Base-by-base conservation (phyloP, 2,797 vertebrate species). In the Balearica regulorum region DNA sequence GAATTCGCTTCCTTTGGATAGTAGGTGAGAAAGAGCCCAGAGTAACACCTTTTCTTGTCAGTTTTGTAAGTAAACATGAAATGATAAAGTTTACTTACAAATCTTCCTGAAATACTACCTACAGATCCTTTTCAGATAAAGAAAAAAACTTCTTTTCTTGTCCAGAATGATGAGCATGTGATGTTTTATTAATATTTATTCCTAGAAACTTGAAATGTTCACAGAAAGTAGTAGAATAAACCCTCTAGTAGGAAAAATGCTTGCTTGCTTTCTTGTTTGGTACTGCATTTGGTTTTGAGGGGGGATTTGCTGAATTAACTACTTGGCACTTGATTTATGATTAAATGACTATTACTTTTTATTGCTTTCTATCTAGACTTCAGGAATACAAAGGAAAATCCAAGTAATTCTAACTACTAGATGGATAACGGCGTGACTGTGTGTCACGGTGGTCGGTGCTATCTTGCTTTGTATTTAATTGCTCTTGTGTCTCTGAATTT, bases 381-480 rank as follows among this genome's bases (percentile, higher is more conserved):
- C 31, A 26, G 57, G 16, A 77, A 55, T 70, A 58, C 55, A 43
- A 53, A 53, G 31, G n/a, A 76, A 79, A 81, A 75, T 66, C 35
- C 31, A 64, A 22, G 17, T 91, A 71, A 28, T 89, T 68, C 15
- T n/a, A 15, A 53, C 17, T 61, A 35, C 26, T 22, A 31, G 35
- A n/a, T 70, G 39, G 21, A 33, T 91, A 81, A 37, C 19, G 16
- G 19, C 35, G 35, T 49, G 11, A 73, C 29, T 21, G 9, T 3
- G 1, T 58, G 33, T 55, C 24, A 29, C 0, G 0, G 43, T 61
- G 24, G 16, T 65, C 61, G 62, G 0, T 85, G n/a, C 46, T 28
- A 10, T 62, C 19, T 78, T 78, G 20, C 68, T 71, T 48, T 85
- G 28, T 5, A 79, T 87, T 62, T 71, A 64, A 35, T 61, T 65